Evolutionary conservation across 1,140 invertebrate species (phyloP), one percentile per base, ranked within the genome.

Genomic region (Leptinotarsa texana): DNA sequence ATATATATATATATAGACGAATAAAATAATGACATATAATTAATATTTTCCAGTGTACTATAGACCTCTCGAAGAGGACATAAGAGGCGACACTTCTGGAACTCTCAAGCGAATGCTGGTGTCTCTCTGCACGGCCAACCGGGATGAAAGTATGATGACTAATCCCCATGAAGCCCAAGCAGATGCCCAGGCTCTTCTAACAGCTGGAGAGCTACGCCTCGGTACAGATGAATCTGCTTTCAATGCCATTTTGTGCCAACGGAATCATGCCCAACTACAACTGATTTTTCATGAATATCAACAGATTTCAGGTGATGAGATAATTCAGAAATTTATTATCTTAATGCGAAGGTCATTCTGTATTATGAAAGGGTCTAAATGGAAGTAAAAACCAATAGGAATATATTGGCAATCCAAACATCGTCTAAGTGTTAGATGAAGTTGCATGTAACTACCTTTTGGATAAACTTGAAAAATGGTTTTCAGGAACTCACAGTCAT

Each of bases 181-280:
- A 75, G 94, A 95, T 86, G 93, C 93, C 8, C 90, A 90, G 81
- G 88, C 89, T 82, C 86, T 95, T 63, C 87, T 94, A 5, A 87
- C 90, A 86, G 94, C 93, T 70, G 94, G 94, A 76, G 94, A 94
- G 83, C 87, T 94, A 4, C 89, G 90, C 61, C 88, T 93, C 65
- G 95, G 95, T 74, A 97, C 95, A 3, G 95, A 96, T 83, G 95
- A 96, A 83, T 94, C 93, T 5, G 89, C 90, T 63, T 96, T 96
- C 86, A 96, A 96, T 83, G 89, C 92, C 51, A 91, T 96, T 78
- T 87, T 97, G 11, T 93, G 92, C 74, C 91, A 92, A 77, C 88
- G 93, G 65, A 95, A 91, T 80, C 91, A 91, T 82, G 86, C 89
- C 13, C 95, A 97, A 80, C 86, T 98, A 77, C 89, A 87, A 72